These are phyloP conservation scores for Onychomys torridus DNA, from an alignment of 2,797 vertebrate genomes.

Conservation along the genomic window DNA sequence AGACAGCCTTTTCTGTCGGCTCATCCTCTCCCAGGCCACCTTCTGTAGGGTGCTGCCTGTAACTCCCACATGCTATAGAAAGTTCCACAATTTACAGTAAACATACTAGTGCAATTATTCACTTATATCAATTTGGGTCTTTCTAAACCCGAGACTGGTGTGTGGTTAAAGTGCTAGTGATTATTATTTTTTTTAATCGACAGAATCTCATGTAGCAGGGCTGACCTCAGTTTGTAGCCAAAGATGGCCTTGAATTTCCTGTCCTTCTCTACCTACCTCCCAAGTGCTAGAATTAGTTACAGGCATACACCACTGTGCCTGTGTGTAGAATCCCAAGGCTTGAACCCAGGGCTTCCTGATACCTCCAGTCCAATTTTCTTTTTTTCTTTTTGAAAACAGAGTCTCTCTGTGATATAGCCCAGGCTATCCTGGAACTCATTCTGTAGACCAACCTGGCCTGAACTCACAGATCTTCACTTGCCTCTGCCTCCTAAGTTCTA, in stretches of 20 bases:
- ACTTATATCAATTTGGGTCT: conserved; percentile 16
- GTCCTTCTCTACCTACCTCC: neutral
- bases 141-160: conserved; percentile 6
- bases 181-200: neutral
- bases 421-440: neutral
- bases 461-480: neutral
- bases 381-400: neutral
- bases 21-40: neutral
- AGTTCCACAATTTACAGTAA: neutral
- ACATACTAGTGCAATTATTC: neutral
- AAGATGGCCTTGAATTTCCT: neutral
- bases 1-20: neutral
- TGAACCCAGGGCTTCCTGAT: neutral
- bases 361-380: neutral
- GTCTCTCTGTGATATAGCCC: neutral
- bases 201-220: neutral
- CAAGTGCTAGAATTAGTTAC: neutral
- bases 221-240: neutral
- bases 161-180: neutral
- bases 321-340: neutral
- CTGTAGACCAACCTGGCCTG: neutral
- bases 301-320: neutral
- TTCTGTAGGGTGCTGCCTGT: neutral
- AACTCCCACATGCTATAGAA: conserved; percentile 24
- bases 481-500: neutral